Evolutionary conservation across 2,888 invertebrate genomes (phyloP).

Genomic region (Pilophorus perplexus): DNA sequence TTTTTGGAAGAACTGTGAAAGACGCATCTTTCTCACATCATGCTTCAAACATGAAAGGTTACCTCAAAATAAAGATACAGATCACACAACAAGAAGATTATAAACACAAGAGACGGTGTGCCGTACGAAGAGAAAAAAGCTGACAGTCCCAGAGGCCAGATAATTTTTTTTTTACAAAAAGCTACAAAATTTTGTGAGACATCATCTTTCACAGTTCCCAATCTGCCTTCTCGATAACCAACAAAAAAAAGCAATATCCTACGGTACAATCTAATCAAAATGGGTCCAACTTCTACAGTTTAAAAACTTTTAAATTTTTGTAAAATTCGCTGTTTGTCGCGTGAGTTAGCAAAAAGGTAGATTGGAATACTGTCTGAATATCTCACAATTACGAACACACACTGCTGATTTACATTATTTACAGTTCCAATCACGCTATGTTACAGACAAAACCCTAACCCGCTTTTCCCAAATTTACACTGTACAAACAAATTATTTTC

Average conservation of each 20-base stretch:
- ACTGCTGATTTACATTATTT: constrained; percentile 42
- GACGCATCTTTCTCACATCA: constrained; percentile 68
- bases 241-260: constrained; percentile 1
- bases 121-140: constrained; percentile 32
- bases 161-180: constrained; percentile 41
- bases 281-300: no score
- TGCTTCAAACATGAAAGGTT: constrained; percentile 52
- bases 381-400: constrained; percentile 55
- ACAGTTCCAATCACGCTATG: constrained; percentile 45
- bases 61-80: constrained; percentile 33
- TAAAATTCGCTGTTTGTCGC: no score
- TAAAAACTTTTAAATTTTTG: no score
- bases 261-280: no score
- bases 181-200: constrained; percentile 56
- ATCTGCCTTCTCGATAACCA: constrained; percentile 59
- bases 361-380: constrained; percentile 64
- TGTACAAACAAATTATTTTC: constrained; percentile 42
- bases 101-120: constrained; percentile 25
- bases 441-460: constrained; percentile 35
- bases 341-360: constrained; percentile 55
- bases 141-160: constrained; percentile 41
- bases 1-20: constrained; percentile 71
- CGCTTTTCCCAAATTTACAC: constrained; percentile 45
- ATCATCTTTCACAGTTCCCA: constrained; percentile 85
- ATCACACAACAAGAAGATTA: constrained; percentile 41